phyloP scores from a whole-genome alignment of 2,113 vertebrate species.

The Entelurus aequoreus region DNA sequence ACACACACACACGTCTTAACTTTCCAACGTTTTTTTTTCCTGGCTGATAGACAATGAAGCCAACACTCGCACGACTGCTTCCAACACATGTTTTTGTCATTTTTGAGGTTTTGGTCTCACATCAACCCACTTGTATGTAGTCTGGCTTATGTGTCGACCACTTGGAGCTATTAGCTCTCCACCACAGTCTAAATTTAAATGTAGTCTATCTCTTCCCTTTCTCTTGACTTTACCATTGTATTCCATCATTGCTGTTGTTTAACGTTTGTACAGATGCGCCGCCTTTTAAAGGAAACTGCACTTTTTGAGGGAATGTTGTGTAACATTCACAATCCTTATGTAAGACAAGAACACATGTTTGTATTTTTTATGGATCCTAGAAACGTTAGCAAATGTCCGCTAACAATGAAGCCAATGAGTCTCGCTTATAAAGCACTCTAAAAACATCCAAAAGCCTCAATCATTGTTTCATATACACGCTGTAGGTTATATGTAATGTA shows the following conservation, averaged over 20 bases:
- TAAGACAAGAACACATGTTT: too few species aligned
- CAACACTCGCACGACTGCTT: background rate
- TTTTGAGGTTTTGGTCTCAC: conserved; percentile 19
- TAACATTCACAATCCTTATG: too few species aligned
- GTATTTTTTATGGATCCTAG: too few species aligned
- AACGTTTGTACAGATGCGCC: conserved; percentile 17
- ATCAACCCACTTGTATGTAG: background rate
- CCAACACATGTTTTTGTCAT: conserved; percentile 33
- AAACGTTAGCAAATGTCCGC: too few species aligned
- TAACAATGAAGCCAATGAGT: too few species aligned
- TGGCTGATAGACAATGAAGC: background rate
- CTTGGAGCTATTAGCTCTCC: conserved; percentile 51
- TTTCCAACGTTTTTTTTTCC: background rate
- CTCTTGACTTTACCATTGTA: conserved; percentile 28
- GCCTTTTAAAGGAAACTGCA: conserved; percentile 23
- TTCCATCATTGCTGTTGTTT: conserved; percentile 55
- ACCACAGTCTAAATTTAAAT: conserved; percentile 60
- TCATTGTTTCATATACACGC: too few species aligned
- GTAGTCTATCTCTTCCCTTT: conserved; percentile 13
- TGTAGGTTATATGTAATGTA: too few species aligned
- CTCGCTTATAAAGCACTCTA: too few species aligned
- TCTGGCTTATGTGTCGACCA: conserved; percentile 21
- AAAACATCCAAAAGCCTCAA: too few species aligned
- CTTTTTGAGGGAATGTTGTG: too few species aligned
- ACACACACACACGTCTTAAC: background rate